Evolutionary conservation across 2,113 vertebrate species (phyloP).

Genomic region (Pachycephala philippinensis): DNA sequence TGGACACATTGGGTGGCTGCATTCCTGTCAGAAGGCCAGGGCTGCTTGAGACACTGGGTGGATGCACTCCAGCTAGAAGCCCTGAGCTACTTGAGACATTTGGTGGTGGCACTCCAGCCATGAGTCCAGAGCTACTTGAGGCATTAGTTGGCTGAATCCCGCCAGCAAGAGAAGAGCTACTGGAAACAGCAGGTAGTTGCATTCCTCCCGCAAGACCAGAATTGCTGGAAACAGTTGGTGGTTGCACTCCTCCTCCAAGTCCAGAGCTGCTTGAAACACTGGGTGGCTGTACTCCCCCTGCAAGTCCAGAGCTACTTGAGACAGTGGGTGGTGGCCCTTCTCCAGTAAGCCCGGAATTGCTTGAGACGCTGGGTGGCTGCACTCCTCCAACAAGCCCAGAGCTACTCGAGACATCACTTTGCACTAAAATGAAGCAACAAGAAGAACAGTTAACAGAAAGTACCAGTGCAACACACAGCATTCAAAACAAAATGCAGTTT

Average conservation of each 20-base stretch:
- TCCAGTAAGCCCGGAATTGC: conserved; percentile 67
- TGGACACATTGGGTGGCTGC: conserved; percentile 78
- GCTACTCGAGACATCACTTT: conserved; percentile 80
- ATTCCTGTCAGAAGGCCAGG: conserved; percentile 85
- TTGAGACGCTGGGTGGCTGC: conserved; percentile 76
- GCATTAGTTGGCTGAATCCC: conserved; percentile 67
- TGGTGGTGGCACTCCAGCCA: conserved; percentile 83
- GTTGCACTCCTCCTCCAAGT: conserved; percentile 64
- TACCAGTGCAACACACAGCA: neutral
- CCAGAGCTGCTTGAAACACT: conserved; percentile 66
- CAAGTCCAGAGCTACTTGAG: conserved; percentile 77
- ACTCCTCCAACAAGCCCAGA: conserved; percentile 84
- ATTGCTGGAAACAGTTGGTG: conserved; percentile 70
- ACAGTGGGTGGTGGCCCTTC: conserved; percentile 66
- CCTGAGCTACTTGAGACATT: conserved; percentile 70
- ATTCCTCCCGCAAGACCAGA: conserved; percentile 74
- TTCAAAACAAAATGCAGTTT: neutral
- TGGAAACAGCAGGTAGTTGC: conserved; percentile 68
- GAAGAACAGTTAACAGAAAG: conserved; percentile 2
- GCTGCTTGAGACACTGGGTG: conserved; percentile 70
- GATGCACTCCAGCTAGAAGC: conserved; percentile 70
- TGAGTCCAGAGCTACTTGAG: conserved; percentile 74
- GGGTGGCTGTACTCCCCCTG: conserved; percentile 83
- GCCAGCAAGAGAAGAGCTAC: conserved; percentile 66
- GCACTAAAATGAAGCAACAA: conserved; percentile 75